These are phyloP conservation scores for Pseudomyrmex gracilis DNA, from an alignment of 1,140 invertebrate genomes.

Conservation along the genomic window DNA sequence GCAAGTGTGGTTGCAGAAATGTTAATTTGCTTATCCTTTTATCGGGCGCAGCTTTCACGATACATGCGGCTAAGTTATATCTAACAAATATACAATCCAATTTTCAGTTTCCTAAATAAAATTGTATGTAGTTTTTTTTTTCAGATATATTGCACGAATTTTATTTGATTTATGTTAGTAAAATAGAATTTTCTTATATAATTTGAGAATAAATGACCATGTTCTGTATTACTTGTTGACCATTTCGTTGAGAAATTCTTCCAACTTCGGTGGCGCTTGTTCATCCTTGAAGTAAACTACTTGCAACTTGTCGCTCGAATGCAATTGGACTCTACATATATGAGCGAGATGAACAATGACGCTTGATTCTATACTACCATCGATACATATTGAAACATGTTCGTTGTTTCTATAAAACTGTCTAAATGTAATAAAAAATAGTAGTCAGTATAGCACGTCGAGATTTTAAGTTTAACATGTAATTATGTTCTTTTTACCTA, in stretches of 20 bases:
- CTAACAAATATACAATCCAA: slow-evolving; percentile 58
- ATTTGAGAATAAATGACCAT: background rate
- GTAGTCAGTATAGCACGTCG: slow-evolving; percentile 38
- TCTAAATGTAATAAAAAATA: slow-evolving; percentile 64
- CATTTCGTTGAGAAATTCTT: slow-evolving; percentile 64
- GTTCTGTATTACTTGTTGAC: slow-evolving; percentile 58
- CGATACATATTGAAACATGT: slow-evolving; percentile 71
- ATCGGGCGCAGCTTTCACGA: slow-evolving; percentile 13
- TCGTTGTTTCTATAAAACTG: slow-evolving; percentile 70
- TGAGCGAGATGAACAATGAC: slow-evolving; percentile 71
- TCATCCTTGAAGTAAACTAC: slow-evolving; percentile 48
- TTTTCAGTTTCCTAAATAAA: background rate
- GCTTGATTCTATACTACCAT: slow-evolving; percentile 71
- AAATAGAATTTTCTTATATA: background rate
- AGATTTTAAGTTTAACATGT: slow-evolving; percentile 38
- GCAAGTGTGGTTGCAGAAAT: slow-evolving; percentile 63
- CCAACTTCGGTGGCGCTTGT: background rate
- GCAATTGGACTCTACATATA: slow-evolving; percentile 20
- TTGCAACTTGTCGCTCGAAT: slow-evolving; percentile 44
- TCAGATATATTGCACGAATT: background rate
- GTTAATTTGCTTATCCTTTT: slow-evolving; percentile 57
- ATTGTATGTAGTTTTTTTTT: background rate
- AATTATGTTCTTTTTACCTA: slow-evolving; percentile 64
- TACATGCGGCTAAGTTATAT: slow-evolving; percentile 66
- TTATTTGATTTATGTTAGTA: slow-evolving; percentile 14